Evolutionary conservation across 2,888 invertebrate genomes (phyloP), one percentile per base, ranked within the genome.

Genomic region (Gryllus longicercus): DNA sequence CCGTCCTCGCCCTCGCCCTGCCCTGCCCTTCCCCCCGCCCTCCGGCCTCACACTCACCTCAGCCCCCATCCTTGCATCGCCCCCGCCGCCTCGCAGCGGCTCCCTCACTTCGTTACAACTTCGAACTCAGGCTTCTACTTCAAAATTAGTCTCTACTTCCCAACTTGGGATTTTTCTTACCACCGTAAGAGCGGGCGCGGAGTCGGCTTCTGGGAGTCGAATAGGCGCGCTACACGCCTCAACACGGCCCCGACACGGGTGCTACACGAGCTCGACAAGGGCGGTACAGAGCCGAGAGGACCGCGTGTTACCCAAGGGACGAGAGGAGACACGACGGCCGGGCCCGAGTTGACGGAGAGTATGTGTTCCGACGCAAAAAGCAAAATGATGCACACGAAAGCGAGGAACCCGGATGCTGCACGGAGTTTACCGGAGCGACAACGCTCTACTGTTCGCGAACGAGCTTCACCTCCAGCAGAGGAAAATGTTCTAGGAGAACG

Each of bases 81-180:
- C n/a, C 38, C 38, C 38, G 38, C 38, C 38, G 38, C 38, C 38
- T 38, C 38, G 38, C 8, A 38, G 63, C 63, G 63, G 63, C 16
- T 63, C 63, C n/a, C 63, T 63, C 63, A 63, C 63, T 63, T 63
- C 63, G 63, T 63, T 63, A 63, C 63, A 63, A 63, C 63, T 63
- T 63, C 14, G 63, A n/a, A 18, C 63, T 63, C 63, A n/a, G 63
- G 63, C 14, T 63, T 63, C 63, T 63, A 14, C 63, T 63, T 14
- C 63, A 63, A 63, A 63, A 63, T 63, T 63, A 63, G 63, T 63
- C 63, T 63, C 63, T 63, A 63, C 63, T 63, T 63, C 63, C 16
- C 63, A 63, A 63, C 63, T 63, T n/a, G 63, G 63, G n/a, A 63
- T 63, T 63, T 63, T 63, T 63, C 63, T 63, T 63, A 18, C 63